phyloP scores from a whole-genome alignment of 1,140 invertebrate genomes.

The Ephestia elutella region DNA sequence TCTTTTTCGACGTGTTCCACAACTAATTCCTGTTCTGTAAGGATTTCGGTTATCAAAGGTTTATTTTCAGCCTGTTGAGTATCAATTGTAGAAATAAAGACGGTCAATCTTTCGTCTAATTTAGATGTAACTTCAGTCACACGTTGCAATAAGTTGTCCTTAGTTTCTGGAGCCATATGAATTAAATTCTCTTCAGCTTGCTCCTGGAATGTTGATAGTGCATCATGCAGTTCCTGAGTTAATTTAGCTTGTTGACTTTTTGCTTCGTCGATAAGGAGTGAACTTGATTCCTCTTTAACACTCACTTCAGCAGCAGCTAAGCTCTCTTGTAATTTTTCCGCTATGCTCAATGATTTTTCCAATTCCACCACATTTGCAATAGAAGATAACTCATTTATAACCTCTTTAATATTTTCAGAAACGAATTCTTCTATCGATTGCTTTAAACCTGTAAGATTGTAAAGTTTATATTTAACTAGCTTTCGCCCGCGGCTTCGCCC shows the following conservation, averaged over 20 bases:
- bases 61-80: background rate
- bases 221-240: constrained; percentile 16
- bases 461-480: background rate
- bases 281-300: background rate
- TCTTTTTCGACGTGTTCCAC: too few relatives aligned
- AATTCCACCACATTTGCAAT: constrained; percentile 17
- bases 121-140: background rate
- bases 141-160: background rate
- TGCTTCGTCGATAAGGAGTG: background rate
- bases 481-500: too few relatives aligned
- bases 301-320: constrained; percentile 3
- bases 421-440: constrained; percentile 23
- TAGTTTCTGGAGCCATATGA: background rate
- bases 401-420: constrained; percentile 15
- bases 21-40: background rate
- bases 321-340: constrained; percentile 19
- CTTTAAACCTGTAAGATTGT: background rate
- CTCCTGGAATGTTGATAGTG: constrained; percentile 16
- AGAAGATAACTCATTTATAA: constrained; percentile 9
- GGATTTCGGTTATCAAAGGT: background rate
- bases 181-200: constrained; percentile 19
- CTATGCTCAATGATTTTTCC: constrained; percentile 16
- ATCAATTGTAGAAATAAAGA: background rate
- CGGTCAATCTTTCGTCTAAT: background rate
- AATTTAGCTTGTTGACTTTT: constrained; percentile 16